Conservation (phyloP, 2,113 vertebrate species). For the Pungitius pungitius region DNA sequence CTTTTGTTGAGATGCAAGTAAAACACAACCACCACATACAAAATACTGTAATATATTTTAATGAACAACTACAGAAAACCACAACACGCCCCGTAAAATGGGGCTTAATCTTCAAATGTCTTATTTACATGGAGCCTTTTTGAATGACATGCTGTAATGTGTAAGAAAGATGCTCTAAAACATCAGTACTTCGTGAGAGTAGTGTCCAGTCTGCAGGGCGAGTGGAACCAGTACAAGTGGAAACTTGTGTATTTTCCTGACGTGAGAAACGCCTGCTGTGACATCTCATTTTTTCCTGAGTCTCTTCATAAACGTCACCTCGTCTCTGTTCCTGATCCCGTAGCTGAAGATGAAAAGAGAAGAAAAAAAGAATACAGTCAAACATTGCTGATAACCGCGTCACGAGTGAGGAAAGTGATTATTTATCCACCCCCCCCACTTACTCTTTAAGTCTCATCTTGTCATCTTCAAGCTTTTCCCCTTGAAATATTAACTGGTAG, state of each 20-base stretch:
- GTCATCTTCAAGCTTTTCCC: conserved; percentile 93
- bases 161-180: neutral
- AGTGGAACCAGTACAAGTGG: neutral
- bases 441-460: conserved; percentile 92
- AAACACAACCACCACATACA: neutral
- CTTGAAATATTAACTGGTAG: conserved; percentile 85
- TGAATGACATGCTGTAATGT: neutral
- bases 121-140: conserved; percentile 30
- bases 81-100: neutral
- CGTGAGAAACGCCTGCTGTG: neutral
- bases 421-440: conserved; percentile 72
- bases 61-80: neutral
- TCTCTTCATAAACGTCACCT: conserved; percentile 94
- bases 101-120: neutral
- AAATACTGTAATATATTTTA: conserved; percentile 10
- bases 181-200: neutral
- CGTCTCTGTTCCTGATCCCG: conserved; percentile 93
- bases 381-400: neutral
- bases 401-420: neutral
- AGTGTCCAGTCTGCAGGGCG: neutral
- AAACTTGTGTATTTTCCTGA: neutral
- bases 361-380: conserved; percentile 7
- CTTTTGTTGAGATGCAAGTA: neutral
- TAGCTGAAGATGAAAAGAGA: conserved; percentile 82
- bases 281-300: conserved; percentile 83